phyloP scores from a whole-genome alignment of 2,888 invertebrate genomes.

The Cyrtodaria siliqua region DNA sequence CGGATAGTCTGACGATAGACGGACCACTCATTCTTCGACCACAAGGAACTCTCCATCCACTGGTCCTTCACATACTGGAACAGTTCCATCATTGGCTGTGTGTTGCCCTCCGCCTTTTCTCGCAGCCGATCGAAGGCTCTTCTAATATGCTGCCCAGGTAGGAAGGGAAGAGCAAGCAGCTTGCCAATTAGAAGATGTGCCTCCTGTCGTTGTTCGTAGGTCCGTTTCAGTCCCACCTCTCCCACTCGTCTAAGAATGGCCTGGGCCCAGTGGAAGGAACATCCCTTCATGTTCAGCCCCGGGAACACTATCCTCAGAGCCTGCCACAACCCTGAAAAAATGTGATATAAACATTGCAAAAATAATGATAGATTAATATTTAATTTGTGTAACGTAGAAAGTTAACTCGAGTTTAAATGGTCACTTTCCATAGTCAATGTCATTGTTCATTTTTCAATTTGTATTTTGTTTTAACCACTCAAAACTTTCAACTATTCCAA shows the following conservation, averaged over 20 bases:
- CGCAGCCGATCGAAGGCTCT: slow-evolving; percentile 29
- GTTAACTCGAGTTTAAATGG: too few species aligned
- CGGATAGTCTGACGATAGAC: too few species aligned
- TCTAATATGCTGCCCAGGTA: slow-evolving; percentile 27
- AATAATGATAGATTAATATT: neutral
- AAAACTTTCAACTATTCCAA: too few species aligned
- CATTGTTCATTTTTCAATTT: too few species aligned
- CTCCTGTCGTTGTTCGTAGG: slow-evolving; percentile 18
- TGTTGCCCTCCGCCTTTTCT: neutral
- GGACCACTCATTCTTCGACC: too few species aligned
- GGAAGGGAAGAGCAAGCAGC: slow-evolving; percentile 39
- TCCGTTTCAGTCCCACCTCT: slow-evolving; percentile 22
- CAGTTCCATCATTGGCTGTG: too few species aligned
- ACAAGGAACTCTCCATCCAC: too few species aligned
- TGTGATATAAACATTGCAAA: neutral
- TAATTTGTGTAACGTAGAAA: too few species aligned
- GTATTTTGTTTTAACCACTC: too few species aligned
- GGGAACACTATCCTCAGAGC: slow-evolving; percentile 25
- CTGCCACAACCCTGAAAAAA: slow-evolving; percentile 41
- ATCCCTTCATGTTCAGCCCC: slow-evolving; percentile 14
- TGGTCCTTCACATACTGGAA: too few species aligned
- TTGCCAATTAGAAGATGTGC: slow-evolving; percentile 18
- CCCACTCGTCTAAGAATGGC: slow-evolving; percentile 27
- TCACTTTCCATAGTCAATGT: too few species aligned
- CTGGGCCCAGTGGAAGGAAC: slow-evolving; percentile 45